Conservation (phyloP, 2,797 vertebrate species). For the Pygocentrus nattereri region DNA sequence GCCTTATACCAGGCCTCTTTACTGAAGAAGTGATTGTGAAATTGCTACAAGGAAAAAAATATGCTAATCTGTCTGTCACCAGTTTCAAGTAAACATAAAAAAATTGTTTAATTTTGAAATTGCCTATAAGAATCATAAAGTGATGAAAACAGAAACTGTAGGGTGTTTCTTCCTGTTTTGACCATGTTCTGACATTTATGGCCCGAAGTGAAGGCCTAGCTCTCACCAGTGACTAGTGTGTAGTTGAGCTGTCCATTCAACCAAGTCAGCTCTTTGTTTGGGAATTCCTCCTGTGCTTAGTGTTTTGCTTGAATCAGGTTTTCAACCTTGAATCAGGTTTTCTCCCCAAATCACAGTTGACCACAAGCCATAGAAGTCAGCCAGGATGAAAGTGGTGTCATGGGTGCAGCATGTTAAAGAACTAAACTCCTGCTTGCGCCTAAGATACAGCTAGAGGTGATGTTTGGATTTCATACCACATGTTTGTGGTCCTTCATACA, state of each 20-base stretch:
- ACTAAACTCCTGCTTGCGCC: background rate
- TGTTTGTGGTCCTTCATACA: background rate
- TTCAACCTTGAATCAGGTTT: slow-evolving; percentile 8
- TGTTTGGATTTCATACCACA: background rate
- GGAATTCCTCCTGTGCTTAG: background rate
- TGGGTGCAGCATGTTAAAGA: background rate
- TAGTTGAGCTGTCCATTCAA: background rate
- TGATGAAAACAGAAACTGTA: too few relatives aligned
- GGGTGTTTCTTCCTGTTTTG: too few relatives aligned
- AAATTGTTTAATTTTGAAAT: too few relatives aligned
- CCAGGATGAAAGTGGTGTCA: slow-evolving; percentile 34
- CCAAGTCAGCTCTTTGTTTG: background rate
- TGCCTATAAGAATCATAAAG: too few relatives aligned
- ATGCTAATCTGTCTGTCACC: too few relatives aligned
- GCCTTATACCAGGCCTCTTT: too few relatives aligned
- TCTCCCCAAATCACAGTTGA: slow-evolving; percentile 23
- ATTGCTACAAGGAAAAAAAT: too few relatives aligned
- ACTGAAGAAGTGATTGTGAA: too few relatives aligned
- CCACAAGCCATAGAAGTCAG: slow-evolving; percentile 26
- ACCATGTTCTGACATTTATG: too few relatives aligned
- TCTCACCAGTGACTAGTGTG: background rate
- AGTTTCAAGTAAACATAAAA: too few relatives aligned
- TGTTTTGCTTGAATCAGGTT: slow-evolving; percentile 19
- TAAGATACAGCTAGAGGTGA: background rate
- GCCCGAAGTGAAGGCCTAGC: too few relatives aligned